phyloP scores from a whole-genome alignment of 2,113 vertebrate genomes.

The Gracilinanus agilis region DNA sequence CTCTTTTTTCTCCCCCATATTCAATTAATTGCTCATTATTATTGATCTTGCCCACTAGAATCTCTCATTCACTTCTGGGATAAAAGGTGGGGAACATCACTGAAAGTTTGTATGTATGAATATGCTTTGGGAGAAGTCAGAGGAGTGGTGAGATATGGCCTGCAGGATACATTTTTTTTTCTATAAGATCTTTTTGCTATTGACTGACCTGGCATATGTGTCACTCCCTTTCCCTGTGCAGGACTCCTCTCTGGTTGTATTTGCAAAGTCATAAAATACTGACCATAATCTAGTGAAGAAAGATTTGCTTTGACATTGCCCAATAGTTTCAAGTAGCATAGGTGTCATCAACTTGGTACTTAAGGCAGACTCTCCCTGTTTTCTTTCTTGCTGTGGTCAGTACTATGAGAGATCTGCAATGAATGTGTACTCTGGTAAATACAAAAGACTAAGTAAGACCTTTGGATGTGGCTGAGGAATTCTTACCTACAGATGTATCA shows the following conservation, averaged over 20 bases:
- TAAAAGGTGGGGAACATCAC: background rate
- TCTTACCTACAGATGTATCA: constrained; percentile 43
- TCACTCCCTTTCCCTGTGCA: background rate
- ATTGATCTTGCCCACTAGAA: background rate
- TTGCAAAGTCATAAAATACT: background rate
- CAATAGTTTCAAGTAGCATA: constrained; percentile 19
- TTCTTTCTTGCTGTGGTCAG: background rate
- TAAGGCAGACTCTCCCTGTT: constrained; percentile 18
- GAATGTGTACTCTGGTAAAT: constrained; percentile 13
- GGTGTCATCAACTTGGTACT: constrained; percentile 11
- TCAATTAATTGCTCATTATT: background rate
- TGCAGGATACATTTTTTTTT: background rate
- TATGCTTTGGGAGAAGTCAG: background rate
- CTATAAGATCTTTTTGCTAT: background rate
- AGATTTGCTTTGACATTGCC: background rate
- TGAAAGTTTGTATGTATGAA: background rate
- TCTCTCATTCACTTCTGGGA: background rate
- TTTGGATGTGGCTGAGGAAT: constrained; percentile 40
- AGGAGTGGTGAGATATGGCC: background rate
- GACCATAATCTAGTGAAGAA: background rate
- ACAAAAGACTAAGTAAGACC: constrained; percentile 10
- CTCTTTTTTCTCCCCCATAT: background rate
- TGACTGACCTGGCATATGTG: background rate
- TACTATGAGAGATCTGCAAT: background rate
- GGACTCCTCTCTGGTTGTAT: background rate